Evolutionary conservation across 2,113 vertebrate genomes (phyloP).

Genomic region (Pomatorhinus ruficollis): DNA sequence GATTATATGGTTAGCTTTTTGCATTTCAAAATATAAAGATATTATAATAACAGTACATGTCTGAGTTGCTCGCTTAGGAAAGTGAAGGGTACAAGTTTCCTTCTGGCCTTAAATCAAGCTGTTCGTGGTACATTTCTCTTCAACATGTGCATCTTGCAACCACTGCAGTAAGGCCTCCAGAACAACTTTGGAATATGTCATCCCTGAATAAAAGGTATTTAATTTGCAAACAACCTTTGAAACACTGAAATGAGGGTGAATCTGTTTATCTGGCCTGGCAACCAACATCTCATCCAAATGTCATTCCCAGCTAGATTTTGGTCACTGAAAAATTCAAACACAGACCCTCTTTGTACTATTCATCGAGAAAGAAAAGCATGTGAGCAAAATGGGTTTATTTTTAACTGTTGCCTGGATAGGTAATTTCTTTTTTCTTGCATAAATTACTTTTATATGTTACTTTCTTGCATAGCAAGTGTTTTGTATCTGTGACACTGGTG

Average conservation of each 20-base stretch:
- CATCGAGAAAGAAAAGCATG: neutral
- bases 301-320: neutral
- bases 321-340: neutral
- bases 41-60: neutral
- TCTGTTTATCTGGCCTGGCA: neutral
- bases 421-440: neutral
- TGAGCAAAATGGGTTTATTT: neutral
- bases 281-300: neutral
- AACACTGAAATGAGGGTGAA: neutral
- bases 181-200: neutral
- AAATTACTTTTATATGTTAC: neutral
- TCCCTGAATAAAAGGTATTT: neutral
- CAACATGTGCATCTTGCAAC: neutral
- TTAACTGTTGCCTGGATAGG: neutral
- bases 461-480: neutral
- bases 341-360: neutral
- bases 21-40: conserved; percentile 55
- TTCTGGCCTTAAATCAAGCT: neutral
- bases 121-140: neutral
- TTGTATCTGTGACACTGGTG: neutral
- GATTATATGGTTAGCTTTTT: conserved; percentile 57
- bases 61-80: neutral
- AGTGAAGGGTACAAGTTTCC: neutral
- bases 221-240: neutral
- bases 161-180: neutral